Evolutionary conservation across 1,140 invertebrate species (phyloP).

Genomic region (Bombus huntii): DNA sequence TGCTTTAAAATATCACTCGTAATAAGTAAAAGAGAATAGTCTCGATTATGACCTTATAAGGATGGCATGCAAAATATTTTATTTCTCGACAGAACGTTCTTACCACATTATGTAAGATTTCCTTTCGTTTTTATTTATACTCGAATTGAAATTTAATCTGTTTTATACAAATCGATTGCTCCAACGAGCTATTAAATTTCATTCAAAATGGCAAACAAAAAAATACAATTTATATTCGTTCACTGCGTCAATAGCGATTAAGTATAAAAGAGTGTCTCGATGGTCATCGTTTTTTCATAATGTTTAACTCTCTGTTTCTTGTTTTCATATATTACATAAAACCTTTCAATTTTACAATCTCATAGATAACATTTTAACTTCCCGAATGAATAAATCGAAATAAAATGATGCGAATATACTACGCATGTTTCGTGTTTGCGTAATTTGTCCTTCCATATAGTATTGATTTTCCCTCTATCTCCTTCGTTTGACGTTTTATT

Average conservation of each 20-base stretch:
- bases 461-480: background rate
- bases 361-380: background rate
- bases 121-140: too few relatives aligned
- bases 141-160: background rate
- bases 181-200: background rate
- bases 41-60: background rate
- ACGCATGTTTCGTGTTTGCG: background rate
- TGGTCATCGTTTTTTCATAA: background rate
- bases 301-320: too few relatives aligned
- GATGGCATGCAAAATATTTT: background rate
- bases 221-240: background rate
- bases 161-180: background rate
- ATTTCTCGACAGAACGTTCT: background rate
- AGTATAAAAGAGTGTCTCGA: background rate
- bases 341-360: background rate
- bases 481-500: background rate
- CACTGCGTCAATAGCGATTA: background rate
- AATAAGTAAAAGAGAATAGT: background rate
- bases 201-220: background rate
- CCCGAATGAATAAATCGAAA: background rate
- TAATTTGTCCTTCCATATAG: background rate
- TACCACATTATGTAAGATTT: background rate
- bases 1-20: background rate
- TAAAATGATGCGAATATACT: background rate
- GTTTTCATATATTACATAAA: background rate